Base-by-base conservation (phyloP, 1,140 invertebrate genomes). In the Formica selysi region DNA sequence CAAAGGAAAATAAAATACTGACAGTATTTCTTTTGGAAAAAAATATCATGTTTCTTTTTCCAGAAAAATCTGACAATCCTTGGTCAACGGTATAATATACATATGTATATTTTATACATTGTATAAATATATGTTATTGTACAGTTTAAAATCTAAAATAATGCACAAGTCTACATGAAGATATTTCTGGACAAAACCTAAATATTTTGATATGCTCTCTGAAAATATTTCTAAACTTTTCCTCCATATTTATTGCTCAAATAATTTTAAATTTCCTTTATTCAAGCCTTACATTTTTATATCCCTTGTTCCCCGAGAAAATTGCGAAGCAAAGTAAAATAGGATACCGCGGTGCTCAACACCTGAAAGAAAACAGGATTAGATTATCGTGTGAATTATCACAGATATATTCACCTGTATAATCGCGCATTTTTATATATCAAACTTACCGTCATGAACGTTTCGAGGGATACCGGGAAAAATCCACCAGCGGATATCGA, bases 391-490 rank as follows among this genome's bases (percentile, higher is more conserved):
- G 48, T 4, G 5, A 22, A 3, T 61, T 36, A 29, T 32, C 32
- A 32, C 0, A 44, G 11, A 68, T 64, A 44, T 64, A 41, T 38
- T 44, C 2, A 3, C 0, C 1, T 8, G 32, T 29, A 51, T 51
- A 62, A 41, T 67, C 22, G 36, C 22, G 59, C 54, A 57, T 26
- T 76, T 29, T 29, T 8, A 29, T 11, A 62, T 13, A 16, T 2
- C 2, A 41, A 11, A 26, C 80, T 76, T 86, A 88, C 91, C 88
- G 44, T 36, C 48, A 85, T 91, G 8, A 85, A 91, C 0, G 86
- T 88, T 62, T 90, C 71, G 11, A 91, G 65, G 4, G 91, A 88
- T 16, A 91, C 68, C 5, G 90, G 86, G 51, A 88, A 91, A 32
- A 88, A 90, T 8, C 88, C 88, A n/a, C 88, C 85, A 13, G 90